phyloP scores from a whole-genome alignment of 30 jellyfish, hydroid and myxozoan genomes.

The Mastigias papua region DNA sequence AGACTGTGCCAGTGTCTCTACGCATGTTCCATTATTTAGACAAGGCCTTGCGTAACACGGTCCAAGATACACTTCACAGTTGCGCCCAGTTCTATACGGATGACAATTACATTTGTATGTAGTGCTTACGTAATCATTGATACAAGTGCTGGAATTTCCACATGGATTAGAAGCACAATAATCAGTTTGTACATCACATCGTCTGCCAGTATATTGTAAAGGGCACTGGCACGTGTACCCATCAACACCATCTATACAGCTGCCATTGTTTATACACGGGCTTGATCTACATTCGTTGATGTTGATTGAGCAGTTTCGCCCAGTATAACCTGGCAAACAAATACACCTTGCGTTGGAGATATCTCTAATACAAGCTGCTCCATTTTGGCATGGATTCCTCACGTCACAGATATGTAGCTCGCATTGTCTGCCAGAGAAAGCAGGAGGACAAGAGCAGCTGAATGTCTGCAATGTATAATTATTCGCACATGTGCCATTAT shows the following conservation, averaged over 20 bases:
- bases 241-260: constrained; percentile 68
- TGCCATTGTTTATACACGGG: constrained; percentile 88
- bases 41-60: constrained; percentile 84
- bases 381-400: constrained; percentile 75
- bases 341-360: constrained; percentile 38
- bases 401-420: constrained; percentile 54
- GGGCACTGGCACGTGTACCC: constrained; percentile 71
- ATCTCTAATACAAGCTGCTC: constrained; percentile 72
- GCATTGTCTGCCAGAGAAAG: constrained; percentile 64
- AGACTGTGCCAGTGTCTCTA: constrained; percentile 23
- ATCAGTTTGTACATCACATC: constrained; percentile 63
- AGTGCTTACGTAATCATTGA: constrained; percentile 44
- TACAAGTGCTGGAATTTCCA: constrained; percentile 64
- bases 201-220: constrained; percentile 68
- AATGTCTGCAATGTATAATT: constrained; percentile 25
- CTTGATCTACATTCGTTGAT: constrained; percentile 82
- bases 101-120: constrained; percentile 82
- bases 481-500: constrained; percentile 79
- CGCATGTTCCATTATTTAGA: constrained; percentile 66
- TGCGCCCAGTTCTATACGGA: constrained; percentile 69
- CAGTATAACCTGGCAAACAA: constrained; percentile 85
- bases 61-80: constrained; percentile 78
- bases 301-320: constrained; percentile 80
- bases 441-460: constrained; percentile 76
- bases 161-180: constrained; percentile 85